These are phyloP conservation scores for Kryptolebias ocellatus DNA, from an alignment of 2,797 vertebrate genomes.

Conservation along the genomic window DNA sequence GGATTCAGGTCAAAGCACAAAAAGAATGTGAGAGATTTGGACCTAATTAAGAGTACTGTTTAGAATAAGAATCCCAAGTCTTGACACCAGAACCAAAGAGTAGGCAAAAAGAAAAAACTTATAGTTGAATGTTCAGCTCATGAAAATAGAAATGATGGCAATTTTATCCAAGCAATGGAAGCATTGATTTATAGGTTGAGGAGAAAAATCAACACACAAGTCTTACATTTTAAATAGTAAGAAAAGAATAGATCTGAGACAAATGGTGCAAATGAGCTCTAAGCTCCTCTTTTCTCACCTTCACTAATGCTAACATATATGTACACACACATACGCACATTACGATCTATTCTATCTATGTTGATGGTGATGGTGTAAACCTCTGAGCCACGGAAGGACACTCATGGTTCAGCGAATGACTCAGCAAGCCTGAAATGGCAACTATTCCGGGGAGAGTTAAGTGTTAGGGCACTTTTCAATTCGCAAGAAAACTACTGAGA, in stretches of 20 bases:
- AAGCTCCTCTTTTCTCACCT: constrained; percentile 15
- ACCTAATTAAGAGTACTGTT: constrained; percentile 37
- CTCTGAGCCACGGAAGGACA: constrained; percentile 45
- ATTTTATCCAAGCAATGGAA: constrained; percentile 4
- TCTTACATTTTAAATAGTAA: constrained; percentile 4
- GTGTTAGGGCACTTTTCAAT: constrained; percentile 71
- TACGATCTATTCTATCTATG: constrained; percentile 33
- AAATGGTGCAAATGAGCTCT: constrained; percentile 16
- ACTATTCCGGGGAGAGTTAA: constrained; percentile 63
- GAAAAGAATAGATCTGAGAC: not conserved
- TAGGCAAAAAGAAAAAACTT: constrained; percentile 2
- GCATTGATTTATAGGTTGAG: not conserved
- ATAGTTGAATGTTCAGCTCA: constrained; percentile 8
- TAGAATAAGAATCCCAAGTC: constrained; percentile 15
- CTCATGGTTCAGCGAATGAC: constrained; percentile 61
- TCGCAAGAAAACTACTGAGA: constrained; percentile 64
- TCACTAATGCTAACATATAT: constrained; percentile 4
- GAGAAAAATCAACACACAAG: constrained; percentile 18
- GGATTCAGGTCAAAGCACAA: constrained; percentile 9
- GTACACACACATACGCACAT: constrained; percentile 7
- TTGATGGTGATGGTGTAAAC: constrained; percentile 41
- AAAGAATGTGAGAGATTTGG: constrained; percentile 6
- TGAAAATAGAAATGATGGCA: constrained; percentile 8
- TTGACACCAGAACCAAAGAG: constrained; percentile 15
- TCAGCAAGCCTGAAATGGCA: constrained; percentile 68